Evolutionary conservation across 1,140 invertebrate species (phyloP).

Genomic region (Eufriesea mexicana): DNA sequence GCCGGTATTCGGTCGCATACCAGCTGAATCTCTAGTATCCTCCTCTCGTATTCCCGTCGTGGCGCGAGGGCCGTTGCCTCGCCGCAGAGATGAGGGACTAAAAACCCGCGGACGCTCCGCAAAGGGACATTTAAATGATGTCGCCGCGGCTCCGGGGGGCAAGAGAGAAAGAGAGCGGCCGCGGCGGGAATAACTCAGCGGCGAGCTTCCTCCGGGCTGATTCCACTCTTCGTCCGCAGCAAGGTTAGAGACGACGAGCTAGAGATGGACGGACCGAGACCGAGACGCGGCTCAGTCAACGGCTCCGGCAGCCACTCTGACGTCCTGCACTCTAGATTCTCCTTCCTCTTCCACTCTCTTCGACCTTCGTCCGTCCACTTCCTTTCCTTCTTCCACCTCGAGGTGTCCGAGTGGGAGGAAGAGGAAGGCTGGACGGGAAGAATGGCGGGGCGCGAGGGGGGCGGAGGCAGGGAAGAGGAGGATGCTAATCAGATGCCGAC

Average conservation of each 20-base stretch:
- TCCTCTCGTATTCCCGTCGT: slow-evolving; percentile 56
- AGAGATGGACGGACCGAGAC: slow-evolving; percentile 69
- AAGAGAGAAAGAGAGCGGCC: slow-evolving; percentile 40
- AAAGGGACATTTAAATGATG: slow-evolving; percentile 82
- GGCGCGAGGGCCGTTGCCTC: slow-evolving; percentile 67
- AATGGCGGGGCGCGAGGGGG: slow-evolving; percentile 9
- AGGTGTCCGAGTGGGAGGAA: slow-evolving; percentile 30
- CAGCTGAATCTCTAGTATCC: slow-evolving; percentile 65
- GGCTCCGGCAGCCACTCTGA: slow-evolving; percentile 53
- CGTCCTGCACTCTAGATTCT: slow-evolving; percentile 52
- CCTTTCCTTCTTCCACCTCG: slow-evolving; percentile 21
- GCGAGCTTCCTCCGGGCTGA: slow-evolving; percentile 31
- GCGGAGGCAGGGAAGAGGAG: slow-evolving; percentile 56
- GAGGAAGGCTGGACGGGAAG: not conserved
- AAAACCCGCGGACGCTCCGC: slow-evolving; percentile 75
- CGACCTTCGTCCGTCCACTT: slow-evolving; percentile 13
- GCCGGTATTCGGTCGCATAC: slow-evolving; percentile 60
- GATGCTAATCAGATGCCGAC: slow-evolving; percentile 83
- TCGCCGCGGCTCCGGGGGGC: slow-evolving; percentile 72
- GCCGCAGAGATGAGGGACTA: slow-evolving; percentile 76
- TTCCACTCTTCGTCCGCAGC: slow-evolving; percentile 14
- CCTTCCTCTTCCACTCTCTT: not conserved
- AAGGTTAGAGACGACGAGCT: slow-evolving; percentile 73
- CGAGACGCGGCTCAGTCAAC: slow-evolving; percentile 74
- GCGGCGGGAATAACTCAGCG: slow-evolving; percentile 77